Base-by-base conservation (phyloP, 2,888 invertebrate species). In the Sphaerophoria taeniata region DNA sequence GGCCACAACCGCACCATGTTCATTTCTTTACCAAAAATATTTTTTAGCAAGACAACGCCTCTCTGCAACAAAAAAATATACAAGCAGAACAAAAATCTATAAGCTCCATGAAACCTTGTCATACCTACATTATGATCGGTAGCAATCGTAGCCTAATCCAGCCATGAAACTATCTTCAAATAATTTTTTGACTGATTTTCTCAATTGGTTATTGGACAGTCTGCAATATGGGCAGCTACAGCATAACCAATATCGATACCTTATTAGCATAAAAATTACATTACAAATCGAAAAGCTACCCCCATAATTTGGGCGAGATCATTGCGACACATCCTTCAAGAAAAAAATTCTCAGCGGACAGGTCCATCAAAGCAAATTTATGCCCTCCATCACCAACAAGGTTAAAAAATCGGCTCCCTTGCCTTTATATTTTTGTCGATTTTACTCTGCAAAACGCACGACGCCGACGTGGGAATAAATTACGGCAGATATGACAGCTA, bases 331-430 rank as follows among this genome's bases (percentile, higher is more conserved):
- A 6, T 34, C 31, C 7, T 4, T 9, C 16, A 14, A 12, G 6
- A 9, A 9, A 31, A 33, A 65, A 47, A 51, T 24, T 24, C 24
- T 56, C 78, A 69, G 55, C 72, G 14, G 77, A 69, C 80, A 56
- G 55, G 47, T 45, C 45, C 55, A 61, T 82, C 77, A 77, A 56
- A 70, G 76, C 72, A 69, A 76, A 85, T 81, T 81, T 77, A 85
- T 85, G 85, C 72, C 70, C 61, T 67, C 77, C 85, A 73, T 63
- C 70, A 34, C 58, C 47, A 55, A 70, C 78, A 78, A 70, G 51
- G 63, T 69, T 55, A 55, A 31, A 43, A 3, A 43, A 12, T 9
- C 49, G 74, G 61, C 80, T 69, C 75, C 49, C 47, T 14, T 75
- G 60, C 55, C 51, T 84, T 49, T 56, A 12, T 56, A 33, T 47